Conservation (phyloP, 2,888 invertebrate genomes). For the Mythimna albipuncta region DNA sequence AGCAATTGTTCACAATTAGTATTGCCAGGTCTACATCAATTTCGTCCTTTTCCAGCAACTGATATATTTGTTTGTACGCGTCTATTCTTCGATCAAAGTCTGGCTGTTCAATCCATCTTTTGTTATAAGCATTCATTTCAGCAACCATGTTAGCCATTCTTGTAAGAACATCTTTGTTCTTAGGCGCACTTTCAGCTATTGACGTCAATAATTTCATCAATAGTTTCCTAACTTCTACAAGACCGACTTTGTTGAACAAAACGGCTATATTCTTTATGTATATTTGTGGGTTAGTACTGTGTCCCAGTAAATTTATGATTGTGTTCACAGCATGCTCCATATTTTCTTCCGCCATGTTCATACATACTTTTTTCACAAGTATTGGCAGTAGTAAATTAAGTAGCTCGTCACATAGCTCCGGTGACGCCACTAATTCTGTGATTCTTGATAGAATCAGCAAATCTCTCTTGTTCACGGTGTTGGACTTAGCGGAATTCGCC, state of each 20-base stretch:
- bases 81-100: constrained; percentile 96
- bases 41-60: constrained; percentile 84
- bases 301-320: constrained; percentile 93
- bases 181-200: constrained; percentile 87
- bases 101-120: constrained; percentile 97
- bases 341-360: constrained; percentile 92
- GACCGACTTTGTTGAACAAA: constrained; percentile 92
- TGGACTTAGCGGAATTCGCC: constrained; percentile 89
- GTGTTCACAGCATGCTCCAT: constrained; percentile 93
- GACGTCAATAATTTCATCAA: constrained; percentile 92
- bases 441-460: constrained; percentile 94
- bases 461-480: constrained; percentile 92
- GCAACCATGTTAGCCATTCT: constrained; percentile 90
- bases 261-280: constrained; percentile 94
- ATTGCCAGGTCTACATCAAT: constrained; percentile 93
- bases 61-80: constrained; percentile 93
- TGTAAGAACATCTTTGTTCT: constrained; percentile 83
- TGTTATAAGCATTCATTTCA: constrained; percentile 96
- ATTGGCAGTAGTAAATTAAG: constrained; percentile 94
- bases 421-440: constrained; percentile 93
- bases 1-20: constrained; percentile 95
- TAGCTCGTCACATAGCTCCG: constrained; percentile 92
- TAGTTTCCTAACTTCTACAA: constrained; percentile 92
- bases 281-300: constrained; percentile 91
- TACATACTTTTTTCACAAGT: constrained; percentile 91